These are phyloP conservation scores for Sesia apiformis DNA, from an alignment of 2,888 invertebrate genomes.

Conservation along the genomic window DNA sequence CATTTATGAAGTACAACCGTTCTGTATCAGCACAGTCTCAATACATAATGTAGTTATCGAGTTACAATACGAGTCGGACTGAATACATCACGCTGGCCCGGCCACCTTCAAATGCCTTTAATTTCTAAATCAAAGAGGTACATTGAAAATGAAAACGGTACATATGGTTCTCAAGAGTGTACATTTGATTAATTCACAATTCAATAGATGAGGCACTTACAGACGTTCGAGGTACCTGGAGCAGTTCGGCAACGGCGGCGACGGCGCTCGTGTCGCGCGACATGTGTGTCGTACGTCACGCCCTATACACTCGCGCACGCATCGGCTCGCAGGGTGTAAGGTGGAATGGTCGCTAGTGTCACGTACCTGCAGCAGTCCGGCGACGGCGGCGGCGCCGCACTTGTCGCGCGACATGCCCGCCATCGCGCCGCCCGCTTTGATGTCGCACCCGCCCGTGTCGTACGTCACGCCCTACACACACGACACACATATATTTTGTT, in stretches of 20 bases:
- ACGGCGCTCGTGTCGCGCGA: slow-evolving; percentile 96
- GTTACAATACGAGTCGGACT: too few relatives aligned
- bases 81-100: too few relatives aligned
- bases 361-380: slow-evolving; percentile 90
- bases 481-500: too few relatives aligned
- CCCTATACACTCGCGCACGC: slow-evolving; percentile 94
- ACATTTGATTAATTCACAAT: neutral
- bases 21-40: too few relatives aligned
- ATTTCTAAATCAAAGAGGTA: too few relatives aligned
- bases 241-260: slow-evolving; percentile 93
- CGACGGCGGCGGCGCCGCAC: slow-evolving; percentile 94
- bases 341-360: too few relatives aligned
- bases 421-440: slow-evolving; percentile 88
- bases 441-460: slow-evolving; percentile 89
- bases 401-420: slow-evolving; percentile 95
- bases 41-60: too few relatives aligned
- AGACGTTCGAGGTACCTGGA: too few relatives aligned
- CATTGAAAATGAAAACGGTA: too few relatives aligned
- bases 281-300: slow-evolving; percentile 93
- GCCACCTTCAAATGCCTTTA: neutral
- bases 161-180: neutral
- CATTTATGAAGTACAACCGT: too few relatives aligned
- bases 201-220: neutral
- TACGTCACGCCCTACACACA: slow-evolving; percentile 82
- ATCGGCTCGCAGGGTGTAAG: slow-evolving; percentile 74